Conservation (phyloP, 2,797 vertebrate genomes). For the Sphaeramia orbicularis region DNA sequence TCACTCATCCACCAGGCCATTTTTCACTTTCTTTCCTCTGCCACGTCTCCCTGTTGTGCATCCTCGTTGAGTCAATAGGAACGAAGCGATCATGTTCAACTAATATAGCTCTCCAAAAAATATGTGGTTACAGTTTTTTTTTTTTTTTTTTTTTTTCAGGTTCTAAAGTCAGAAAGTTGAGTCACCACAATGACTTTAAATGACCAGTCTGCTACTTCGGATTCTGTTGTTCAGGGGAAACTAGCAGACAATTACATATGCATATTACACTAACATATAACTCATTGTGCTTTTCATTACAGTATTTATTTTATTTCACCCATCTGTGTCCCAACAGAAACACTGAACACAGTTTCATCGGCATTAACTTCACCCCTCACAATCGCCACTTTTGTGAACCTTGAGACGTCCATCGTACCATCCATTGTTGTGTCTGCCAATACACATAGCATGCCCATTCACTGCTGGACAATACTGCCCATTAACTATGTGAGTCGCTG, state of each 20-base stretch:
- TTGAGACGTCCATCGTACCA: constrained; percentile 41
- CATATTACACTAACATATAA: neutral
- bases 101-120: constrained; percentile 50
- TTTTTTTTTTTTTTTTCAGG: constrained; percentile 19
- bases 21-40: constrained; percentile 77
- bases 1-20: constrained; percentile 78
- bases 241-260: neutral
- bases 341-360: constrained; percentile 14
- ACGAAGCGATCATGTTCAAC: constrained; percentile 42
- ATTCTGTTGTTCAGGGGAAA: constrained; percentile 2
- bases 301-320: constrained; percentile 8
- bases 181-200: constrained; percentile 14
- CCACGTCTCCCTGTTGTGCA: constrained; percentile 64
- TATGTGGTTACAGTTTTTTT: constrained; percentile 24
- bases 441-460: constrained; percentile 64
- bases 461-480: constrained; percentile 65
- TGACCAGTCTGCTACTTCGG: neutral
- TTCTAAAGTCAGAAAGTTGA: constrained; percentile 21
- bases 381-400: constrained; percentile 45
- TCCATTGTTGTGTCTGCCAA: constrained; percentile 64
- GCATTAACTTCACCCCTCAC: constrained; percentile 18
- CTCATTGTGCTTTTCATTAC: neutral
- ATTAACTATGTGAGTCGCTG: constrained; percentile 63
- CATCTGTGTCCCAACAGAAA: neutral
- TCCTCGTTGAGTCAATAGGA: constrained; percentile 56